phyloP scores from a whole-genome alignment of 2,888 invertebrate genomes.

The Sphaerophoria rueppellii region DNA sequence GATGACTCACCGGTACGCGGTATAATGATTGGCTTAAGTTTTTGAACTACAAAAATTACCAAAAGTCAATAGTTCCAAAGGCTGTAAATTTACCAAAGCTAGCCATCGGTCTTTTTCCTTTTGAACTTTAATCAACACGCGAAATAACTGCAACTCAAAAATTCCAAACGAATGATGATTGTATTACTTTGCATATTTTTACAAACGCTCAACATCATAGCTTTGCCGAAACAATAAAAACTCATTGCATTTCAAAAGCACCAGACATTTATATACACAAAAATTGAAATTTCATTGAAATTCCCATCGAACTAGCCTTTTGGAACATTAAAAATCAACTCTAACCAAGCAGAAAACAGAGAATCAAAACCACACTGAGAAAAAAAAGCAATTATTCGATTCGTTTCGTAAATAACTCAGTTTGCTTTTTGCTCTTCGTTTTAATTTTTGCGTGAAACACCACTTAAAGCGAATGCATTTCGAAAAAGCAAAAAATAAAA shows the following conservation, averaged over 20 bases:
- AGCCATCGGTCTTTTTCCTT: too few species aligned
- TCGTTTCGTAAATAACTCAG: slow-evolving; percentile 51
- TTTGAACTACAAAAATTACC: too few species aligned
- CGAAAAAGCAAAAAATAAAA: background rate
- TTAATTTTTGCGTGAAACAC: slow-evolving; percentile 12
- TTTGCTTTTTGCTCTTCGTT: slow-evolving; percentile 16
- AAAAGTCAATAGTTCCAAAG: too few species aligned
- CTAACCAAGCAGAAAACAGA: slow-evolving; percentile 1
- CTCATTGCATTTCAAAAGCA: background rate
- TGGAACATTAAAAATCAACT: background rate
- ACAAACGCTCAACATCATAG: too few species aligned
- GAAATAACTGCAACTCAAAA: too few species aligned
- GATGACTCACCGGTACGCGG: too few species aligned
- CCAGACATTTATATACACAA: background rate
- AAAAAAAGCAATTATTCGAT: slow-evolving; percentile 22
- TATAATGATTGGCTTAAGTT: too few species aligned
- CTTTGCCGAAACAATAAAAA: background rate
- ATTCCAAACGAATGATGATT: too few species aligned
- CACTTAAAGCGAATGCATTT: slow-evolving; percentile 53
- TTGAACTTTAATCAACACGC: too few species aligned
- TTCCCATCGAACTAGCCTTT: background rate
- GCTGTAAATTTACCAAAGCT: too few species aligned
- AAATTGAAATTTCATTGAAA: background rate
- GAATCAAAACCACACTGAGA: background rate
- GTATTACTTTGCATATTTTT: too few species aligned